These are phyloP conservation scores for Acomys russatus DNA, from an alignment of 2,797 vertebrate genomes.

Conservation along the genomic window DNA sequence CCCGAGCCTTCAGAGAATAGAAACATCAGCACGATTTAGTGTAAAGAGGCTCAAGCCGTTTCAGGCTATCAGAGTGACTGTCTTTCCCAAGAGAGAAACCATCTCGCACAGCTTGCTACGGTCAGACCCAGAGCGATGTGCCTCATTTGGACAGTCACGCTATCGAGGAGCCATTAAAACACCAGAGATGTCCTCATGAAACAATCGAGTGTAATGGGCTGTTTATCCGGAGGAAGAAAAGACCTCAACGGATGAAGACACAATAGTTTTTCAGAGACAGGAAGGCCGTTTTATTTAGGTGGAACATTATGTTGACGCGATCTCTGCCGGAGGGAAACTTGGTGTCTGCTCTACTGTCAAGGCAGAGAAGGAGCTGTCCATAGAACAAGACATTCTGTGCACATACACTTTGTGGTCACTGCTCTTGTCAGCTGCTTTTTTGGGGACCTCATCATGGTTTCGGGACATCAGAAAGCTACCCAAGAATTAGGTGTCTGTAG, in stretches of 20 bases:
- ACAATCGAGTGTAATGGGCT: background rate
- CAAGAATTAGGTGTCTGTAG: constrained; percentile 29
- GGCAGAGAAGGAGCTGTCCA: constrained; percentile 1
- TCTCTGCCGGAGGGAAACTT: constrained; percentile 46
- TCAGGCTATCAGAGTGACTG: constrained; percentile 20
- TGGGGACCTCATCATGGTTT: background rate
- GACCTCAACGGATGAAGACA: constrained; percentile 43
- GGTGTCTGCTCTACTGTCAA: background rate
- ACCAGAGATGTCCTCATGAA: constrained; percentile 59
- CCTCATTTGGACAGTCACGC: constrained; percentile 19
- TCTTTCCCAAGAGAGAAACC: constrained; percentile 34
- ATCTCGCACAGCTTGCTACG: background rate
- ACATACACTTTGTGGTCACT: background rate
- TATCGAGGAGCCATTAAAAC: constrained; percentile 49
- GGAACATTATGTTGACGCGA: background rate
- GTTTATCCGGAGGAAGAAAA: constrained; percentile 65
- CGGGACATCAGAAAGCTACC: constrained; percentile 10
- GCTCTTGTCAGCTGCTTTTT: background rate
- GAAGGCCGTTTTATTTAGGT: constrained; percentile 43
- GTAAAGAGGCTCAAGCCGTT: background rate
- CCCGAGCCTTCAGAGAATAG: constrained; percentile 33
- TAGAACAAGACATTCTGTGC: constrained; percentile 41
- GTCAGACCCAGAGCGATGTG: background rate
- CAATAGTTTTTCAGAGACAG: constrained; percentile 50
- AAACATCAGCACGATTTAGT: constrained; percentile 53